Percentiles rank a stretch among this genome's conserved stretches.
Conservation (phyloP, 2,797 vertebrate genomes). For the Xerus rutilus region DNA sequence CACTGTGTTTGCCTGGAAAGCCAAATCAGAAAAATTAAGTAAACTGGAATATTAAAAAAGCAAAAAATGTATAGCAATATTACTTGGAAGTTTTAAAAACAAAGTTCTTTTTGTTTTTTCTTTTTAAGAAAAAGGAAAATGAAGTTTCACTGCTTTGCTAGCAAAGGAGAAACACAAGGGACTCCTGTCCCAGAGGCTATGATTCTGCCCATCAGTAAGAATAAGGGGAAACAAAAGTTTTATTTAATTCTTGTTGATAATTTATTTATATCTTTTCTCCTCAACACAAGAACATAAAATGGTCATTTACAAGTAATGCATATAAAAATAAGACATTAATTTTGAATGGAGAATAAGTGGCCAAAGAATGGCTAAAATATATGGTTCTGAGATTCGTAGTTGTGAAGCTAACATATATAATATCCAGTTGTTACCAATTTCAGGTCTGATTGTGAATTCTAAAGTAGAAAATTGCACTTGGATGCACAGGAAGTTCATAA, state of each 20-base stretch:
- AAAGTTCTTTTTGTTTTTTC: not conserved
- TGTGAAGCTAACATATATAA: not conserved
- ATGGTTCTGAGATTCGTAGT: constrained; percentile 24
- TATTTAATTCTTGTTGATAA: constrained; percentile 21
- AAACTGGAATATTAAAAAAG: not conserved
- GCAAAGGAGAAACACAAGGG: too few relatives aligned
- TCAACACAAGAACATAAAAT: constrained; percentile 21
- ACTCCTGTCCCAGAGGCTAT: too few relatives aligned
- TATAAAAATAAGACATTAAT: constrained; percentile 2
- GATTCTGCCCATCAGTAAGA: too few relatives aligned
- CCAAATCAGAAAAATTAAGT: not conserved
- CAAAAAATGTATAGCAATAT: not conserved
- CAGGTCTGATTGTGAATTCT: not conserved
- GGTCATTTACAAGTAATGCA: not conserved
- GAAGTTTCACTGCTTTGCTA: too few relatives aligned
- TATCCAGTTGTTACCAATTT: not conserved
- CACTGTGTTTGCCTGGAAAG: not conserved
- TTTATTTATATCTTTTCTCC: constrained; percentile 32
- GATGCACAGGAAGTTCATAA: not conserved
- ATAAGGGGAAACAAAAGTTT: not conserved
- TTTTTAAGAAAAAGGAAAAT: too few relatives aligned
- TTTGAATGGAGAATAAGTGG: not conserved
- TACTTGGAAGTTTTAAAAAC: not conserved
- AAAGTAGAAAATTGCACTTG: not conserved
- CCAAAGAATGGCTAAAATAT: not conserved